phyloP scores from a whole-genome alignment of 1,140 invertebrate genomes.

The Cecropterus lyciades region DNA sequence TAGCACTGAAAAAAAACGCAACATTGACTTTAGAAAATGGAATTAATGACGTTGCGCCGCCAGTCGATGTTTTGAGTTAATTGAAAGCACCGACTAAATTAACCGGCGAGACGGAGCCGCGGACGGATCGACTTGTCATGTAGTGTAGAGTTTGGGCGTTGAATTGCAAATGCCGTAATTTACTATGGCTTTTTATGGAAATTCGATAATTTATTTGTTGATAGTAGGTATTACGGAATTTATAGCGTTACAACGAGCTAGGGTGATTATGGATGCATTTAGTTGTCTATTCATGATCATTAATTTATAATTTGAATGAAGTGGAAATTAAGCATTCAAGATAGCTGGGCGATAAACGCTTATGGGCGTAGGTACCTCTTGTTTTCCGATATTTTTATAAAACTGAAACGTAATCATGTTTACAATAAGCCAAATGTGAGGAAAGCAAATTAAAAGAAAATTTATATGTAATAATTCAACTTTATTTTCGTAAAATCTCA shows the following conservation, averaged over 20 bases:
- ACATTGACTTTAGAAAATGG: conserved; percentile 36
- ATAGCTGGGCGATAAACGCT: not conserved
- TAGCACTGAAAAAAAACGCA: conserved; percentile 49
- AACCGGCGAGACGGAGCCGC: conserved; percentile 19
- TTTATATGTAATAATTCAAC: no score
- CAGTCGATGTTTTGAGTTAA: conserved; percentile 35
- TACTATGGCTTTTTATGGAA: conserved; percentile 21
- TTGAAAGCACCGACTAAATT: conserved; percentile 35
- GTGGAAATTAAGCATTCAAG: conserved; percentile 6
- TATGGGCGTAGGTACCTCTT: not conserved
- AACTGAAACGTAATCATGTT: not conserved
- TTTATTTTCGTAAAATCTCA: no score
- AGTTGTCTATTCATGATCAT: conserved; percentile 19
- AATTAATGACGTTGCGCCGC: conserved; percentile 31
- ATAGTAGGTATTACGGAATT: conserved; percentile 23
- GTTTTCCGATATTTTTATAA: not conserved
- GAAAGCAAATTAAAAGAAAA: no score
- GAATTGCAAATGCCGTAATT: conserved; percentile 30
- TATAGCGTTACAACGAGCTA: conserved; percentile 22
- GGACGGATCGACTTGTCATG: conserved; percentile 27
- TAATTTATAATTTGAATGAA: conserved; percentile 11
- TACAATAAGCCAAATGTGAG: no score
- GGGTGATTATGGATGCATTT: conserved; percentile 20
- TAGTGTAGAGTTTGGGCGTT: conserved; percentile 27
- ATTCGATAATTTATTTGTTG: conserved; percentile 33